These are phyloP conservation scores for Parambassis ranga DNA, from an alignment of 2,797 vertebrate genomes.

Conservation along the genomic window DNA sequence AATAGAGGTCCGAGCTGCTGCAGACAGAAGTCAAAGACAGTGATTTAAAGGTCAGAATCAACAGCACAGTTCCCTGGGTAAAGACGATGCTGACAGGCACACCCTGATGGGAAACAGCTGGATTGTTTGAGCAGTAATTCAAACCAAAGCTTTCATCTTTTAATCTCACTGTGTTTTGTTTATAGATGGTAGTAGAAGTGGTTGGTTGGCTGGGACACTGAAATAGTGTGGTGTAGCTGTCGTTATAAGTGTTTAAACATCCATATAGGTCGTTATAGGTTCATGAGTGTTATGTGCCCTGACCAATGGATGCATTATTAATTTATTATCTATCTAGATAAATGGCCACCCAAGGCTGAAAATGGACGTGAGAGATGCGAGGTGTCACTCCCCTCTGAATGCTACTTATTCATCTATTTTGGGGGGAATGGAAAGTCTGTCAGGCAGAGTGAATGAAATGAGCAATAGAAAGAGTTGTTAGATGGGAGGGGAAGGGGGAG, in stretches of 20 bases:
- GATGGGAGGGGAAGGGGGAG: constrained; percentile 31
- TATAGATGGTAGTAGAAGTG: neutral
- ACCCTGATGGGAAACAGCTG: constrained; percentile 60
- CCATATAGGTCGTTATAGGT: constrained; percentile 12
- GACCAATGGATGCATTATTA: constrained; percentile 54
- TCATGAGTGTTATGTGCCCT: constrained; percentile 8
- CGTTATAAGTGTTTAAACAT: constrained; percentile 25
- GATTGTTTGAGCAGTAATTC: constrained; percentile 54
- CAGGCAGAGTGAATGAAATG: constrained; percentile 54
- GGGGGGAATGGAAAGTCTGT: constrained; percentile 58
- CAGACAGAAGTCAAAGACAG: constrained; percentile 58
- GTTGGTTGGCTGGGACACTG: neutral
- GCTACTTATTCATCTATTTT: constrained; percentile 66
- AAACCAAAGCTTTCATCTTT: constrained; percentile 57
- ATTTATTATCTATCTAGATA: constrained; percentile 51
- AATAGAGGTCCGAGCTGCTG: constrained; percentile 46
- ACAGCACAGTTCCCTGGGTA: constrained; percentile 51
- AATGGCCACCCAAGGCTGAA: constrained; percentile 39
- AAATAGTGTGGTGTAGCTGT: neutral
- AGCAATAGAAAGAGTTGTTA: constrained; percentile 39
- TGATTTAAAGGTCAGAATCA: constrained; percentile 74
- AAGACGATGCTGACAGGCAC: constrained; percentile 60
- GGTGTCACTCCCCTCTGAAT: constrained; percentile 26
- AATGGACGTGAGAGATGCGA: constrained; percentile 28
- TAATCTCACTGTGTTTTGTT: constrained; percentile 40